Percentiles rank a stretch among this genome's conserved stretches.
Evolutionary conservation across 2,113 vertebrate species (phyloP).

Genomic region (Forbesichthys papilliferus): DNA sequence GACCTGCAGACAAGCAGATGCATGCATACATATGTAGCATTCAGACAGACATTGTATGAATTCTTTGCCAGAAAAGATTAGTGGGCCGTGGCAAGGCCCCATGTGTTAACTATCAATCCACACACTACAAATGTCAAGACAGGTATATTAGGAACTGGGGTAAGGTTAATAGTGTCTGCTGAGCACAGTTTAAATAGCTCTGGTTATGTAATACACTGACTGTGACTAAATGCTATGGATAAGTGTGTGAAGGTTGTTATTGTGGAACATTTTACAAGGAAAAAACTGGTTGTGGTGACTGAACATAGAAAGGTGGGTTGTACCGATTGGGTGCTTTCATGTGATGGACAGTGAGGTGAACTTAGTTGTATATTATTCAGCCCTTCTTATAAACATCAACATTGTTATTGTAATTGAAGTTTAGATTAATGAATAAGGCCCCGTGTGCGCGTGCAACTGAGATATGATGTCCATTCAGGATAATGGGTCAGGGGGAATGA

Average conservation of each 20-base stretch:
- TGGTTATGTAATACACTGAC: neutral
- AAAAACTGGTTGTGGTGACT: conserved; percentile 4
- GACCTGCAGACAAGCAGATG: neutral
- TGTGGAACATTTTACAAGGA: conserved; percentile 13
- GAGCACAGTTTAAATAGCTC: neutral
- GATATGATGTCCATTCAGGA: conserved; percentile 21
- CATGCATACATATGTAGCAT: no score
- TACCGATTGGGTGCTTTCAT: conserved; percentile 1
- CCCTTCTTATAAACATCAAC: conserved; percentile 6
- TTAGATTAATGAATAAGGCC: conserved; percentile 1
- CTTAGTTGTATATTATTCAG: neutral
- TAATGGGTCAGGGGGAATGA: conserved; percentile 37
- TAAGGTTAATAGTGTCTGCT: neutral
- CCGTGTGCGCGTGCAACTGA: conserved; percentile 15
- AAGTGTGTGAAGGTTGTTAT: neutral
- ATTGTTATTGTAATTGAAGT: no score
- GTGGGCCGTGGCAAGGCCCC: neutral
- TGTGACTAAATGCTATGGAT: conserved; percentile 4
- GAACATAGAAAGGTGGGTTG: conserved; percentile 8
- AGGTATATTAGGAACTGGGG: neutral
- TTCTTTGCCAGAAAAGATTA: conserved; percentile 4
- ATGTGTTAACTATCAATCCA: neutral
- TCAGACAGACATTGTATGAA: conserved; percentile 17
- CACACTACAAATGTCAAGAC: neutral
- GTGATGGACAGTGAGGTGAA: neutral